These are phyloP conservation scores for Molothrus aeneus DNA, from an alignment of 2,797 vertebrate genomes.

Conservation along the genomic window DNA sequence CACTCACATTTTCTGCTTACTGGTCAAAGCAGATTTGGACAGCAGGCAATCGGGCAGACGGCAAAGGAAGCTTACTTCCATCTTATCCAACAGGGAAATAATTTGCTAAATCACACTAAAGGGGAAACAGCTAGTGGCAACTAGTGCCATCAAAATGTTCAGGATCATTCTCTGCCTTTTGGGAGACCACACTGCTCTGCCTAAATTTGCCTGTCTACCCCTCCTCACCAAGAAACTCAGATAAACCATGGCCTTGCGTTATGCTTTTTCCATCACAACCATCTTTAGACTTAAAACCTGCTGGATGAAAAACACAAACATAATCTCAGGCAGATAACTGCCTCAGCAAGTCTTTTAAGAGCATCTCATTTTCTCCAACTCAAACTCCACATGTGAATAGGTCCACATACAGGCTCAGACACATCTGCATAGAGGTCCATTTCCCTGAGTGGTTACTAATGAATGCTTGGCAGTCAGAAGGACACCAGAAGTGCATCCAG, in stretches of 20 bases:
- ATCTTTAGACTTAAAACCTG: not conserved
- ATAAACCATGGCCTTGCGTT: not conserved
- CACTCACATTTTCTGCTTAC: not conserved
- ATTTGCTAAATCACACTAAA: not conserved
- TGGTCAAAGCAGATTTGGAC: not conserved
- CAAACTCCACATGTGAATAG: not conserved
- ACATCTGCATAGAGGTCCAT: not conserved
- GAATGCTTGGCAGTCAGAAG: not conserved
- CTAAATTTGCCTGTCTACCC: not conserved
- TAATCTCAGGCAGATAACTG: not conserved
- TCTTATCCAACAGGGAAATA: not conserved
- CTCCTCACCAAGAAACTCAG: not conserved
- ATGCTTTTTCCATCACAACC: not conserved
- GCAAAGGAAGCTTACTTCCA: not conserved
- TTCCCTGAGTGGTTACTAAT: not conserved
- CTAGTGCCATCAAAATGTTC: accelerated
- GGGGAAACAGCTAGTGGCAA: not conserved
- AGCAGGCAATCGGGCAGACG: not conserved
- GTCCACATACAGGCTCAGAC: not conserved
- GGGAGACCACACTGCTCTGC: not conserved
- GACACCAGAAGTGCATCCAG: not conserved
- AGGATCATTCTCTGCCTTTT: not conserved
- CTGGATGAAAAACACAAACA: not conserved
- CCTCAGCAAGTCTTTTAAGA: not conserved
- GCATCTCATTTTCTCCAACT: not conserved